Conservation (phyloP, 2,113 vertebrate species). For the Carlito syrichta region DNA sequence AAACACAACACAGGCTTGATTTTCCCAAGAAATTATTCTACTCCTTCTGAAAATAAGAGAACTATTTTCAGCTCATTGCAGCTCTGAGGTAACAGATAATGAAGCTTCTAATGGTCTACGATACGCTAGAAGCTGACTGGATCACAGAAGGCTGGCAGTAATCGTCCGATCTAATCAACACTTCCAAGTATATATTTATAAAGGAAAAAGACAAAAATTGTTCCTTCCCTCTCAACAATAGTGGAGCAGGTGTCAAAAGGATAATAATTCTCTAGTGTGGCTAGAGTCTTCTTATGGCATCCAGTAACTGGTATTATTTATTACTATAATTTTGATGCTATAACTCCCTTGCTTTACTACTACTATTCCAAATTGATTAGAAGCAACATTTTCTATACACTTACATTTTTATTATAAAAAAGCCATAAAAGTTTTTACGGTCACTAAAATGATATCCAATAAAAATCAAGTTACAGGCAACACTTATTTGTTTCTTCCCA, state of each 20-base stretch:
- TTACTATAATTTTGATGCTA: not conserved
- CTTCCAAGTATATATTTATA: not conserved
- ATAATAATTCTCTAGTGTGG: not conserved
- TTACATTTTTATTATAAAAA: not conserved
- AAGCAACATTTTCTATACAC: not conserved
- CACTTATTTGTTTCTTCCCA: slow-evolving; percentile 1
- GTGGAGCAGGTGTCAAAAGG: not conserved
- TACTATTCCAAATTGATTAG: not conserved
- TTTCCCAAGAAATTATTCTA: not conserved
- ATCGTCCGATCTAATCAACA: not conserved
- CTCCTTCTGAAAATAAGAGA: not conserved
- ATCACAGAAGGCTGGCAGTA: not conserved
- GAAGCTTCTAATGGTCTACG: not conserved
- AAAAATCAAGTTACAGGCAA: not conserved
- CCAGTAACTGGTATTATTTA: not conserved
- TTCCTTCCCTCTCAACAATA: not conserved
- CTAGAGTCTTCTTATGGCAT: not conserved
- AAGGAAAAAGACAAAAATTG: not conserved
- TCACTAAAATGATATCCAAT: not conserved
- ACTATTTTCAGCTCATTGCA: not conserved
- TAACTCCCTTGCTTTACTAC: not conserved
- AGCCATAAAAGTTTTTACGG: not conserved
- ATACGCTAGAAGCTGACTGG: rapidly evolving
- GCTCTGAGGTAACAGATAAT: not conserved
- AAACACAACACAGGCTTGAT: not conserved